Evolutionary conservation across 1,140 invertebrate genomes (phyloP), one percentile per base, ranked within the genome.

Genomic region (Macrostomum lignano): DNA sequence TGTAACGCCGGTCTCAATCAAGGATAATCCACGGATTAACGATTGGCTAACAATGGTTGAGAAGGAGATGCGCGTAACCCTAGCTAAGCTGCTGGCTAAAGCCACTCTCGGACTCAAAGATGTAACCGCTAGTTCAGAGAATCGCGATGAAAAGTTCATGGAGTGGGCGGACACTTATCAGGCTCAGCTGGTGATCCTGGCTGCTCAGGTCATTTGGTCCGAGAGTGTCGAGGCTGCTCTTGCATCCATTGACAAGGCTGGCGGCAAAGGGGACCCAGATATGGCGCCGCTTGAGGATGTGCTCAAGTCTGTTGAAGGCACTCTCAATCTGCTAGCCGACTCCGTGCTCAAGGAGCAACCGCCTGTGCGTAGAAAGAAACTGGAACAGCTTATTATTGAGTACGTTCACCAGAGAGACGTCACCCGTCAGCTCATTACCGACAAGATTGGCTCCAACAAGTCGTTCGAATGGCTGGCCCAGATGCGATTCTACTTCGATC

Each of bases 401-500:
- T 86, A 93, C 60, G 88, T 98, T 1, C 91, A 98, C 57, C 94
- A 96, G 51, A 66, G 88, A 42, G 91, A 88, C 7, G 77, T 96
- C 1, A 91, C 79, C 0, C 65, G 88, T 30, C 67, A 71, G 15
- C 62, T 98, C 20, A 71, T 91, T 15, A 67, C 70, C 2, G 72
- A 73, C 36, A 71, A 73, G 31, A 73, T 96, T 1, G 71, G 66
- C 14, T 73, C 67, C 46, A 69, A 73, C 2, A 81, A 82, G 48
- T 60, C 60, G 40, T 98, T 96, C 60, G 76, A 88, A 40, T 98
- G 91, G 91, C 63, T 96, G 2, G 74, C 72, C 43, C 81, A 91
- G 59, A 94, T 98, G 88, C 65, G 91, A 33, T 94, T 93, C 60
- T 98, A 96, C 51, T 91, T 94, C 50, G 84, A 96, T 61, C 75